phyloP scores from a whole-genome alignment of 2,113 vertebrate genomes.

The Haemorhous mexicanus region DNA sequence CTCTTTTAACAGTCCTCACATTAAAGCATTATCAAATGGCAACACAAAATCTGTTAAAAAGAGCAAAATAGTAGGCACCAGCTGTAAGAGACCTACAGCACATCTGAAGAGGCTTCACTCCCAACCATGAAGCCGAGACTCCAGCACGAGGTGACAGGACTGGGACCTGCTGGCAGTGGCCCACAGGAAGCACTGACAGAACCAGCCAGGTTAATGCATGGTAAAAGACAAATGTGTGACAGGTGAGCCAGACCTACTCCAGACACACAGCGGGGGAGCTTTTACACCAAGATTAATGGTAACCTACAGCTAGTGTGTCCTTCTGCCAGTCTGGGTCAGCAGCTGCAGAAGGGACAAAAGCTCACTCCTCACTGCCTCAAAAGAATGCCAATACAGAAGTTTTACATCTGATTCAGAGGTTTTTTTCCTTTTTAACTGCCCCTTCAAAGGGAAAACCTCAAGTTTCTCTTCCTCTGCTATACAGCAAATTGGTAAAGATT shows the following conservation, averaged over 20 bases:
- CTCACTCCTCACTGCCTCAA: neutral
- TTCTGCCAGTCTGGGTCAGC: neutral
- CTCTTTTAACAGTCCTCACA: neutral
- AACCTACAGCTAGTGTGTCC: neutral
- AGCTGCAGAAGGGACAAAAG: accelerated
- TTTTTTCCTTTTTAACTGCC: neutral
- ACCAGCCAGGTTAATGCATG: accelerated
- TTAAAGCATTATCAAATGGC: neutral
- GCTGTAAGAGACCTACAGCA: neutral
- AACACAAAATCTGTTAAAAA: neutral
- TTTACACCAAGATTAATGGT: neutral
- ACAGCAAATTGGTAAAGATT: neutral
- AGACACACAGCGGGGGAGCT: neutral
- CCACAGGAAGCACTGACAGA: neutral
- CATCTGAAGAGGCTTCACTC: neutral
- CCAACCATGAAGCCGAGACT: neutral
- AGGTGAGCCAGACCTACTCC: neutral
- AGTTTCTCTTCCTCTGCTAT: neutral
- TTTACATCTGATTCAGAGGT: neutral
- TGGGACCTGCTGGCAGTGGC: neutral
- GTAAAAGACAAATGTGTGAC: neutral
- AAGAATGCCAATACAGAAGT: neutral
- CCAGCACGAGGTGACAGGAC: accelerated
- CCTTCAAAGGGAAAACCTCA: neutral
- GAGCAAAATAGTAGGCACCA: accelerated